Evolutionary conservation across 2,113 vertebrate genomes (phyloP), one percentile per base, ranked within the genome.

Genomic region (Xenopus laevis): DNA sequence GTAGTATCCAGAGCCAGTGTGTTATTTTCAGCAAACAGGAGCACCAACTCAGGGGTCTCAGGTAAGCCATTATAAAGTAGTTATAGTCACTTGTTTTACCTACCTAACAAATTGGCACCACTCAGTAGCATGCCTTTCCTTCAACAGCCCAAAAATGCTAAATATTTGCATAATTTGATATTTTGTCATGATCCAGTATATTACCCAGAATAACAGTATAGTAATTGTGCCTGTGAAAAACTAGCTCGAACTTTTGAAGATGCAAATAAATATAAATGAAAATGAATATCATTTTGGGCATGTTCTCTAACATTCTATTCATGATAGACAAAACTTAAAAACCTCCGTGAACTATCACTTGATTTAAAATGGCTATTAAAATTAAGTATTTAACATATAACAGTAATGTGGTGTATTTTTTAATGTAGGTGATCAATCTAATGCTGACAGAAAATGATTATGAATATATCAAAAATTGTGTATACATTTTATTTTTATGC

Each of bases 401-500:
- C 63, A 65, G 12, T 53, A 72, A 72, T 72, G 47, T 18, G 30
- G 33, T 50, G n/a, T 12, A 18, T 55, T 72, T 27, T 72, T 62
- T 55, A 64, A 15, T 65, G 47, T 21, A 9, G 16, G 21, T 55
- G 60, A 50, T 72, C 45, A 64, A 40, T 72, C 59, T 18, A 18
- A 63, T 65, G 60, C 62, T 72, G 70, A 64, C 70, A 72, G 27
- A 72, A 71, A 62, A 17, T 13, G 50, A 71, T 71, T 62, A 71
- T 71, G 45, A 71, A 62, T 71, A 62, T 16, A n/a, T 13, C 30
- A 30, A 50, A 18, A 13, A 20, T 44, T 30, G 44, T 20, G 10
- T 40, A 13, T 57, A 16, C 4, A 58, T 21, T 58, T 40, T 58
- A 21, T 71, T 11, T 47, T 47, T 27, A 5, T 61, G 58, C 44